phyloP scores from a whole-genome alignment of 2,113 vertebrate genomes.

The Archilochus colubris region DNA sequence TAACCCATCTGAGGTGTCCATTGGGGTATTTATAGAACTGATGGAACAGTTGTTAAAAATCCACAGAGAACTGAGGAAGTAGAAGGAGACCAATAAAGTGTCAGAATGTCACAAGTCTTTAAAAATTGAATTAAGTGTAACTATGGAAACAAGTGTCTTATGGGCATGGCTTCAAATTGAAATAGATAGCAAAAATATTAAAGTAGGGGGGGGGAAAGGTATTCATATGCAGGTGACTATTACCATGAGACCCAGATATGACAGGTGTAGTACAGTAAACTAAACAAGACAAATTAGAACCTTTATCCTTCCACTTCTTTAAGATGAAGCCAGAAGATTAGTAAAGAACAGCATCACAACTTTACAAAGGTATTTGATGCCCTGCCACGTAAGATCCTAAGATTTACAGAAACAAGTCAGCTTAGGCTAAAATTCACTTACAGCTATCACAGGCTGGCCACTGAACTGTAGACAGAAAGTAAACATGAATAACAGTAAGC shows the following conservation, averaged over 20 bases:
- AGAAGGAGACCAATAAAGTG: constrained; percentile 21
- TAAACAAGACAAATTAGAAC: not conserved
- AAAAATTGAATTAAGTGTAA: constrained; percentile 38
- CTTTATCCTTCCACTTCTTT: not conserved
- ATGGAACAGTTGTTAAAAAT: not conserved
- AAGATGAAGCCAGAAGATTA: not conserved
- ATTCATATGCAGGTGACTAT: not conserved
- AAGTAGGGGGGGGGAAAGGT: not conserved
- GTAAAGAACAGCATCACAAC: not conserved
- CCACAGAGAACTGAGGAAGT: constrained; percentile 4
- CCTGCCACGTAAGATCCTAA: not conserved
- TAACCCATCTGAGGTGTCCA: not conserved
- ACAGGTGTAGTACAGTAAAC: not conserved
- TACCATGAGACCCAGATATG: not conserved
- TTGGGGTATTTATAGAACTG: constrained; percentile 26
- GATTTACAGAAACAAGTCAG: not conserved
- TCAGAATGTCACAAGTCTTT: not conserved
- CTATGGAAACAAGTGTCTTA: constrained; percentile 28
- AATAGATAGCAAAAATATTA: constrained; percentile 9
- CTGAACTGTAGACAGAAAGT: not conserved
- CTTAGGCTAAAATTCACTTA: not conserved
- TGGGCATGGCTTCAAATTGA: not conserved
- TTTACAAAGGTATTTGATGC: not conserved
- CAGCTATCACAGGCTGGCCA: not conserved
- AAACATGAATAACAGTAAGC: constrained; percentile 8